Evolutionary conservation across 2,113 vertebrate species (phyloP).

Genomic region (Monopterus albus): DNA sequence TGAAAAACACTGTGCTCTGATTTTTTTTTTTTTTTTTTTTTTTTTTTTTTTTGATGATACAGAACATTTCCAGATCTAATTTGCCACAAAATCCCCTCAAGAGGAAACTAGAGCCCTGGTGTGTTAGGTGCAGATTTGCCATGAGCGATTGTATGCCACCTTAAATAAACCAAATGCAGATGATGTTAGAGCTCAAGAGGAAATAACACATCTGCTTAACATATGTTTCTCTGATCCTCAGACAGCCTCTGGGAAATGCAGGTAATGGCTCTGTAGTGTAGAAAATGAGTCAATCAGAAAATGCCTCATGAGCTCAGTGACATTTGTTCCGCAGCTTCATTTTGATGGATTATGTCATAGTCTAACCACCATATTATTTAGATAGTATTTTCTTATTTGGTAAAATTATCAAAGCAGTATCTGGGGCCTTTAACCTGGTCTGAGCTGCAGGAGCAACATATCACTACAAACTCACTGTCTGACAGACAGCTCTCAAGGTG

Average conservation of each 20-base stretch:
- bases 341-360: not conserved
- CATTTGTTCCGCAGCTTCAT: not conserved
- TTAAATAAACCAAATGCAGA: constrained; percentile 25
- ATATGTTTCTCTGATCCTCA: constrained; percentile 1
- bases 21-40: no score
- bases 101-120: constrained; percentile 32
- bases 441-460: not conserved
- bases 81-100: not conserved
- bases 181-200: constrained; percentile 22
- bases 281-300: not conserved
- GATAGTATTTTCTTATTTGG: not conserved
- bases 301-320: not conserved
- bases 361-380: not conserved
- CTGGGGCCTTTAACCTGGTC: not conserved
- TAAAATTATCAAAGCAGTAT: not conserved
- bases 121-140: constrained; percentile 22
- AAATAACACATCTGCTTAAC: constrained; percentile 39
- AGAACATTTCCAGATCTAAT: constrained; percentile 8
- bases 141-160: constrained; percentile 9
- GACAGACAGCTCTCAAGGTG: not conserved
- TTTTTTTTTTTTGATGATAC: constrained; percentile 21
- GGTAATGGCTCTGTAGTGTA: not conserved
- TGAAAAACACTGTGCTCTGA: not conserved
- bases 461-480: not conserved
- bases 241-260: not conserved